phyloP scores from a whole-genome alignment of 2,888 invertebrate genomes.

The Melieria omissa region DNA sequence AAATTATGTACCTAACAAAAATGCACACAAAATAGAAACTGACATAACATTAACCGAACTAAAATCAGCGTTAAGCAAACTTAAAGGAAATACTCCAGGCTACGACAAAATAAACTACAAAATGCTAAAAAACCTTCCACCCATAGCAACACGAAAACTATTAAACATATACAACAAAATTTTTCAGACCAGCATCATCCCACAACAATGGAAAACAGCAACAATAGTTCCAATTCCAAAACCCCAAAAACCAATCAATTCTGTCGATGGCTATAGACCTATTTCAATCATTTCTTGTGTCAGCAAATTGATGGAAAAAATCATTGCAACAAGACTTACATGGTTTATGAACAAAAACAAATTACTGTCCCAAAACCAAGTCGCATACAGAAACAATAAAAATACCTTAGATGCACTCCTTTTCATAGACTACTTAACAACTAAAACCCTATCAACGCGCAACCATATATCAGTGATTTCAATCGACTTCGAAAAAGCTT shows the following conservation, averaged over 20 bases:
- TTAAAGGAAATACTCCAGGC: slow-evolving; percentile 17
- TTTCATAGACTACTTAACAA: slow-evolving; percentile 9
- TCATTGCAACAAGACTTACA: slow-evolving; percentile 12
- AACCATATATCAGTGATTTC: slow-evolving; percentile 7
- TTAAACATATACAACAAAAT: slow-evolving; percentile 22
- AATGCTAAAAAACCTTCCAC: slow-evolving; percentile 6
- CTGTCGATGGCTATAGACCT: slow-evolving; percentile 18
- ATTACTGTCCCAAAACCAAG: too few relatives aligned
- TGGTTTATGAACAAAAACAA: slow-evolving; percentile 23
- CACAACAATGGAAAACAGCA: slow-evolving; percentile 25
- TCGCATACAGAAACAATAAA: too few relatives aligned
- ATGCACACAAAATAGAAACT: slow-evolving; percentile 9
- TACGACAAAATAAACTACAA: slow-evolving; percentile 13
- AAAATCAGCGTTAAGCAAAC: not conserved
- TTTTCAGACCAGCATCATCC: slow-evolving; percentile 15
- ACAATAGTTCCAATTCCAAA: slow-evolving; percentile 29
- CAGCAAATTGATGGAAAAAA: slow-evolving; percentile 30
- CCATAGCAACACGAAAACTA: not conserved
- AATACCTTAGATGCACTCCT: not conserved
- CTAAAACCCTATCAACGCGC: not conserved
- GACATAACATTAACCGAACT: not conserved
- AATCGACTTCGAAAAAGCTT: not conserved
- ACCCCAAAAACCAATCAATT: slow-evolving; percentile 15
- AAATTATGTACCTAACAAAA: not conserved
- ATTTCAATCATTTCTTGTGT: slow-evolving; percentile 25